A percentile compares a stretch with the other conserved stretches of the same genome.
These are phyloP conservation scores for Drosophila varians DNA, from an alignment of 1,140 invertebrate species.

Conservation along the genomic window DNA sequence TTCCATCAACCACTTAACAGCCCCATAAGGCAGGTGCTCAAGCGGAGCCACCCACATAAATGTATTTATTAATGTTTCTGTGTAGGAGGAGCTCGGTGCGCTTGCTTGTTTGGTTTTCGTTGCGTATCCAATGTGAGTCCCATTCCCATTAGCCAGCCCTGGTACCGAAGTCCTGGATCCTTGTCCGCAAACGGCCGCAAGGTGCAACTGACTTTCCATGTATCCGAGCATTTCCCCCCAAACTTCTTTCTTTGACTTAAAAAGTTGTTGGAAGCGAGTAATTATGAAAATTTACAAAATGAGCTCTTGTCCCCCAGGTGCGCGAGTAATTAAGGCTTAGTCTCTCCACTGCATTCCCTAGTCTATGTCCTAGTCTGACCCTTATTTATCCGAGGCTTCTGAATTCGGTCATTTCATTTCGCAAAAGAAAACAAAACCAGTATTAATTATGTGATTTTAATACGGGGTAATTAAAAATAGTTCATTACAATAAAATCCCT, in stretches of 20 bases:
- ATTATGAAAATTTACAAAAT: slow-evolving; percentile 67
- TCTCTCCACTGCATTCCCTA: slow-evolving; percentile 26
- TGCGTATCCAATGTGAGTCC: neutral
- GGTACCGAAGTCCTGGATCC: neutral
- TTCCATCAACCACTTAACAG: slow-evolving; percentile 19
- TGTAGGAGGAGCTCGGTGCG: slow-evolving; percentile 41
- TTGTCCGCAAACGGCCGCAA: slow-evolving; percentile 39
- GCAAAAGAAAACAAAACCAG: neutral
- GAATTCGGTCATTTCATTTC: slow-evolving; percentile 22
- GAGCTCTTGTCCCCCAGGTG: slow-evolving; percentile 35
- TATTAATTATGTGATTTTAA: too few species aligned
- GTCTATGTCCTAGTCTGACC: slow-evolving; percentile 8
- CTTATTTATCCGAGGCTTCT: slow-evolving; percentile 41
- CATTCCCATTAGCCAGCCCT: too few species aligned
- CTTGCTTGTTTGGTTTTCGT: slow-evolving; percentile 3
- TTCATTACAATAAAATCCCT: too few species aligned
- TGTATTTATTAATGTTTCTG: slow-evolving; percentile 25
- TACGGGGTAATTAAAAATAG: too few species aligned
- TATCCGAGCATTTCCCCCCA: slow-evolving; percentile 2
- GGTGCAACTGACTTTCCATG: slow-evolving; percentile 31
- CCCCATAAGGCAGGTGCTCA: slow-evolving; percentile 41
- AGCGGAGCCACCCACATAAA: slow-evolving; percentile 23
- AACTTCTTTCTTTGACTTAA: slow-evolving; percentile 43
- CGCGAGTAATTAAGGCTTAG: slow-evolving; percentile 55
- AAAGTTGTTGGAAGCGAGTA: slow-evolving; percentile 58